Evolutionary conservation across 53 echinoderm and acorn worm genomes (phyloP), one percentile per base, ranked within the genome.

Genomic region (Mesocentrotus franciscanus): DNA sequence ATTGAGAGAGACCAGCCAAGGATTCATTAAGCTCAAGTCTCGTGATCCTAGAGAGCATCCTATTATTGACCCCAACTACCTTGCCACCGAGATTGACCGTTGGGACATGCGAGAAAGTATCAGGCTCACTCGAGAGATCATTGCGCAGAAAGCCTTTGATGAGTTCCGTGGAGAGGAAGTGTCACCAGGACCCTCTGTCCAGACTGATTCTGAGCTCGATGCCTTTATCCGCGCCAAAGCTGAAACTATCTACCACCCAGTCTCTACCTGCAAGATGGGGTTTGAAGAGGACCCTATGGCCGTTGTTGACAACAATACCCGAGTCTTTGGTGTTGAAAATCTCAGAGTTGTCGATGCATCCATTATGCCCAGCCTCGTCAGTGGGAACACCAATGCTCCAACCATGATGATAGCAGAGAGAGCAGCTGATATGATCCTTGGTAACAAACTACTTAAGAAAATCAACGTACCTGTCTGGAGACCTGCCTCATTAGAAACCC

Each of bases 391-490:
- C 14, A 97, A 97, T 84, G 97, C 96, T 13, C 97, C 97, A 18
- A 95, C 96, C 59, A 97, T 97, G 42, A 97, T 97, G 97, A 89
- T 97, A 29, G 97, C 97, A 26, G 97, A 97, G 62, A 97, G 97
- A 57, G 96, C 97, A 83, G 96, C 97, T 27, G 97, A 97, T 92
- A 95, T 97, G 10, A 96, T 97, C 29, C 95, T 96, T 79, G 96
- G 94, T 14, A 94, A 96, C 56, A 42, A 85, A 14, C 93, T 96
- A 10, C 85, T 97, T 16, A 92, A 94, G 0, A 95, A 61, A 30
- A 83, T 95, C 34, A 27, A 91, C 49, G 71, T 27, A 16, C 95
- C 97, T 0, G 97, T 97, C 22, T 97, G 95, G 84, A 90, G 89
- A 49, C 97, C 96, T 24, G 35, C 96, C 39, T 94, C 91, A 17